Percentiles rank a stretch among this genome's conserved stretches.
Evolutionary conservation across 2,888 invertebrate genomes (phyloP).

Genomic region (Notocelia uddmanniana): DNA sequence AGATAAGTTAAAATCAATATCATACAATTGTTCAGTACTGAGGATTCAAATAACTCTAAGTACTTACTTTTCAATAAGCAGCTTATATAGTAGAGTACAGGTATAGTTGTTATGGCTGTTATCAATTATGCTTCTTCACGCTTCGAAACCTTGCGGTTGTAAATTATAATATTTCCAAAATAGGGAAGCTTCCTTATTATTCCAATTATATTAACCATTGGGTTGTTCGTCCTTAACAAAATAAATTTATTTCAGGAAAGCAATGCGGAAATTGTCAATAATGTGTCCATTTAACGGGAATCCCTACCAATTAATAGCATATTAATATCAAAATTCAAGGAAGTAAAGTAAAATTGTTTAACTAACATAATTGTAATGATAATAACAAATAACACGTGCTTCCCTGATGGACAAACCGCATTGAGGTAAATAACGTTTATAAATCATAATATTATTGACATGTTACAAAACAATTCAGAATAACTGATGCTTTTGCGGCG

Average conservation of each 20-base stretch:
- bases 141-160: too few relatives aligned
- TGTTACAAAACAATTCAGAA: conserved; percentile 20
- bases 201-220: background rate
- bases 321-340: conserved; percentile 8
- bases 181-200: conserved; percentile 17
- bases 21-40: too few relatives aligned
- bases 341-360: conserved; percentile 9
- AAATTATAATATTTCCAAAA: background rate
- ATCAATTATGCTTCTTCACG: too few relatives aligned
- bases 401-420: conserved; percentile 23
- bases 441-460: conserved; percentile 37
- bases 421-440: conserved; percentile 13
- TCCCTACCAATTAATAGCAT: conserved; percentile 27
- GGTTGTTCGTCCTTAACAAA: background rate
- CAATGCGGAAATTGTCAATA: background rate
- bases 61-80: too few relatives aligned
- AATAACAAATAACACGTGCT: conserved; percentile 14
- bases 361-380: conserved; percentile 3
- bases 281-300: conserved; percentile 1
- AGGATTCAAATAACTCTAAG: too few relatives aligned
- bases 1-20: too few relatives aligned
- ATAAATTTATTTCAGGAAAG: conserved; percentile 11
- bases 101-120: too few relatives aligned
- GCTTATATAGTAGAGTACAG: too few relatives aligned
- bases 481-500: conserved; percentile 30